Conservation (phyloP, 2,888 invertebrate genomes). For the Eupithecia inturbata region DNA sequence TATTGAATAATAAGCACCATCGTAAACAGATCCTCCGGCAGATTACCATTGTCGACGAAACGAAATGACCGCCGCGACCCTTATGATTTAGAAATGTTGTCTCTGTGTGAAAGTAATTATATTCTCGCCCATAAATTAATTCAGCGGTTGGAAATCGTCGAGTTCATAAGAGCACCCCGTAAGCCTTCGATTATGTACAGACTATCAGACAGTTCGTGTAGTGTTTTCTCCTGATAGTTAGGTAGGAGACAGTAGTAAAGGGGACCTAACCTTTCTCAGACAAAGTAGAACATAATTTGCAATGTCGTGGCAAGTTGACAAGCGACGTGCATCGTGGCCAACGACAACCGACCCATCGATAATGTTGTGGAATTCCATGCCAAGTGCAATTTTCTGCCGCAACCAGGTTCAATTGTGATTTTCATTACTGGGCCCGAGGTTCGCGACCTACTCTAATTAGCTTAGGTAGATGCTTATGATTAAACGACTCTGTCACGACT, state of each 20-base stretch:
- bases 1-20: constrained; percentile 67
- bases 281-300: constrained; percentile 50
- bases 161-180: constrained; percentile 35
- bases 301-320: constrained; percentile 48
- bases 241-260: constrained; percentile 31
- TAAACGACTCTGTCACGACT: constrained; percentile 80
- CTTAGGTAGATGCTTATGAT: constrained; percentile 77
- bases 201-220: constrained; percentile 13
- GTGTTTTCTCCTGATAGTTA: constrained; percentile 21
- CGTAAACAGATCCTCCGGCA: constrained; percentile 62
- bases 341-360: constrained; percentile 56
- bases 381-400: constrained; percentile 75
- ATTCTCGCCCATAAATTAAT: constrained; percentile 60
- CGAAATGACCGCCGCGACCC: constrained; percentile 59
- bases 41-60: constrained; percentile 56
- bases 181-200: constrained; percentile 20
- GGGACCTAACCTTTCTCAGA: constrained; percentile 40
- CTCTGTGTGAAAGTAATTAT: constrained; percentile 68
- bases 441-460: constrained; percentile 83
- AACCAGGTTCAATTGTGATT: constrained; percentile 79
- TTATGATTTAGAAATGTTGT: constrained; percentile 68
- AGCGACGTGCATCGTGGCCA: constrained; percentile 50
- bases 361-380: constrained; percentile 68
- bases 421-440: constrained; percentile 79
- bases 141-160: constrained; percentile 38